A percentile compares a stretch with the other conserved stretches of the same genome.
Evolutionary conservation across 2,888 invertebrate genomes (phyloP).

Genomic region (Tenthredo amoena): DNA sequence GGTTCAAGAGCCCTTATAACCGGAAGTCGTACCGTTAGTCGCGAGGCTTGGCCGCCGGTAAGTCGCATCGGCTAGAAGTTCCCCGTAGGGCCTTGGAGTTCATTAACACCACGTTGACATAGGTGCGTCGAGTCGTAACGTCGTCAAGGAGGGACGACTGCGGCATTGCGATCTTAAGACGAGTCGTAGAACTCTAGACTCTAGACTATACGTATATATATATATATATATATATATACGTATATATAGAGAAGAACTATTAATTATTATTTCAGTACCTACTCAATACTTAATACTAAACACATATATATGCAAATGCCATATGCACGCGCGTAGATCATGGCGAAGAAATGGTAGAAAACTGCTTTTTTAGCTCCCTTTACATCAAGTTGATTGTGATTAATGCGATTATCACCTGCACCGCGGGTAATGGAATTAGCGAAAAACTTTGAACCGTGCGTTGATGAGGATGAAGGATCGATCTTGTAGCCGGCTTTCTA

Average conservation of each 20-base stretch:
- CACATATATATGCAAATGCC: too few relatives aligned
- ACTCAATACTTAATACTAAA: neutral
- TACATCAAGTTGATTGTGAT: slow-evolving; percentile 11
- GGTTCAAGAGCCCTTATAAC: slow-evolving; percentile 46
- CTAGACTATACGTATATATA: neutral
- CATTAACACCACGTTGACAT: slow-evolving; percentile 55
- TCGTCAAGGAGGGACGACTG: neutral
- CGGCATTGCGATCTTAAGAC: neutral
- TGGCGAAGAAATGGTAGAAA: neutral
- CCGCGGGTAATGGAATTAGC: neutral
- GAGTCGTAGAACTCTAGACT: neutral
- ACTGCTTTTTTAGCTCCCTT: neutral
- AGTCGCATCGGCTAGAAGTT: slow-evolving; percentile 10
- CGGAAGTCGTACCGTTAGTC: slow-evolving; percentile 48
- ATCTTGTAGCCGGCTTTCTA: neutral
- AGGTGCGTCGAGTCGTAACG: slow-evolving; percentile 43
- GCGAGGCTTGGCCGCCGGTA: slow-evolving; percentile 31
- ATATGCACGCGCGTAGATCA: neutral
- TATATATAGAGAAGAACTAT: neutral
- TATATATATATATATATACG: neutral
- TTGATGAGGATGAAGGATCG: neutral
- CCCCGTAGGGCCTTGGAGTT: slow-evolving; percentile 43
- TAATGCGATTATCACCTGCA: neutral
- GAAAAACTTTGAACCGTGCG: neutral
- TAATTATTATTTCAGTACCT: neutral